Percentiles rank a stretch among this genome's conserved stretches.
Evolutionary conservation across 1,140 invertebrate species (phyloP).

Genomic region (Drosophila sturtevanti): DNA sequence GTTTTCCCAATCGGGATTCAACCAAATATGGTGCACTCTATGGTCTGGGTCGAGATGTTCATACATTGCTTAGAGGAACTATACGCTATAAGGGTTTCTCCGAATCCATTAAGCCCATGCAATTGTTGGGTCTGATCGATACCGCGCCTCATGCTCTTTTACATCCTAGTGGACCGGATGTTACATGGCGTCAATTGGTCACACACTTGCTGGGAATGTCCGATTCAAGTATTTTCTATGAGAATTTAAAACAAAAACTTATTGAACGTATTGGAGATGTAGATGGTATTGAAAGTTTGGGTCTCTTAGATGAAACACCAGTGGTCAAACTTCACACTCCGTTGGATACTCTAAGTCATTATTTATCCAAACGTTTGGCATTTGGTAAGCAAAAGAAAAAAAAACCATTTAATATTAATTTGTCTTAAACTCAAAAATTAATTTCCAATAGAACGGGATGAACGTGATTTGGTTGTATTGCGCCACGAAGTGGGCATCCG

Average conservation of each 20-base stretch:
- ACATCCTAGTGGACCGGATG: conserved; percentile 96
- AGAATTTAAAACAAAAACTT: conserved; percentile 93
- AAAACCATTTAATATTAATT: background rate
- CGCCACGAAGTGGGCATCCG: conserved; percentile 96
- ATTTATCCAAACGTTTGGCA: conserved; percentile 92
- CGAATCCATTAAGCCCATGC: conserved; percentile 92
- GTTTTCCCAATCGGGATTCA: conserved; percentile 97
- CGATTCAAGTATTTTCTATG: conserved; percentile 94
- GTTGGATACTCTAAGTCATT: conserved; percentile 95
- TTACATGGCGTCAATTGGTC: conserved; percentile 97
- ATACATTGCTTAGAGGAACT: conserved; percentile 95
- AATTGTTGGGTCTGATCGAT: conserved; percentile 94
- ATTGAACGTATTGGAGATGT: conserved; percentile 90
- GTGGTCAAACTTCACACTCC: conserved; percentile 94
- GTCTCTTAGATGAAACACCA: conserved; percentile 91
- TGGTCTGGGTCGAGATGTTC: conserved; percentile 90
- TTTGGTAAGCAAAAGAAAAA: conserved; percentile 85
- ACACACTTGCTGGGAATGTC: conserved; percentile 93
- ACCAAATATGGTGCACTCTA: conserved; percentile 94
- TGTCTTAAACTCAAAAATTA: background rate
- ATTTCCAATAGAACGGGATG: conserved; percentile 85
- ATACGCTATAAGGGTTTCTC: conserved; percentile 95
- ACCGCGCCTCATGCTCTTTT: conserved; percentile 92
- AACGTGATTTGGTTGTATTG: conserved; percentile 97
- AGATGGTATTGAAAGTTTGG: conserved; percentile 91